Evolutionary conservation across 2,888 invertebrate species (phyloP).

Genomic region (Pachliopta kotzebuea): DNA sequence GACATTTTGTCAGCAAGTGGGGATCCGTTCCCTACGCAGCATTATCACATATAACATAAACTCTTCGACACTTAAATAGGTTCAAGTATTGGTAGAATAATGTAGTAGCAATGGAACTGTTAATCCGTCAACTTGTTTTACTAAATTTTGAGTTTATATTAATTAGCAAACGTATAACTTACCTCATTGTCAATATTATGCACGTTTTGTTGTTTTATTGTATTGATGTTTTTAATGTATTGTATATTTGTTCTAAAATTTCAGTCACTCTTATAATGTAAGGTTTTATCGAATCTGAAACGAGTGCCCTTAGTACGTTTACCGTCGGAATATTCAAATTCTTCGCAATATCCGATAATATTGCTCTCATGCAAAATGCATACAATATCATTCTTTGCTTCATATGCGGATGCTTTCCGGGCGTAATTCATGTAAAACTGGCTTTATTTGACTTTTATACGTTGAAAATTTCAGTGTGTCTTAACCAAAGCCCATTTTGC

Average conservation of each 20-base stretch:
- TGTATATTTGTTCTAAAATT: neutral
- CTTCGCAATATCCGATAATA: slow-evolving; percentile 74
- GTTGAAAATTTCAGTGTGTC: slow-evolving; percentile 57
- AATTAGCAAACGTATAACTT: too few species aligned
- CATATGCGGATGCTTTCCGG: slow-evolving; percentile 64
- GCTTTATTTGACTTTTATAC: slow-evolving; percentile 75
- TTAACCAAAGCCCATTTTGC: slow-evolving; percentile 35
- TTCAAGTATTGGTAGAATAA: too few species aligned
- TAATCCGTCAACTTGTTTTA: too few species aligned
- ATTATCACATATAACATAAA: too few species aligned
- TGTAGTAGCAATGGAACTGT: too few species aligned
- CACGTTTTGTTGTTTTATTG: neutral
- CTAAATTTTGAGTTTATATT: too few species aligned
- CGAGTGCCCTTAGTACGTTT: slow-evolving; percentile 41
- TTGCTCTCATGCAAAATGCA: slow-evolving; percentile 76
- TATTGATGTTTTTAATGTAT: neutral
- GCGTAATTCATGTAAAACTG: slow-evolving; percentile 75
- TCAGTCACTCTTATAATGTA: neutral
- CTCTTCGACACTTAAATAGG: too few species aligned
- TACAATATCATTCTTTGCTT: slow-evolving; percentile 78
- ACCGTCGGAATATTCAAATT: slow-evolving; percentile 71
- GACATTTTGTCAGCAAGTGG: too few species aligned
- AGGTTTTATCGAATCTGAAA: slow-evolving; percentile 14
- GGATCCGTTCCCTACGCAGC: too few species aligned
- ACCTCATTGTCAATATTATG: too few species aligned